Base-by-base conservation (phyloP, 2,113 vertebrate genomes). In the Prietella phreatophila region DNA sequence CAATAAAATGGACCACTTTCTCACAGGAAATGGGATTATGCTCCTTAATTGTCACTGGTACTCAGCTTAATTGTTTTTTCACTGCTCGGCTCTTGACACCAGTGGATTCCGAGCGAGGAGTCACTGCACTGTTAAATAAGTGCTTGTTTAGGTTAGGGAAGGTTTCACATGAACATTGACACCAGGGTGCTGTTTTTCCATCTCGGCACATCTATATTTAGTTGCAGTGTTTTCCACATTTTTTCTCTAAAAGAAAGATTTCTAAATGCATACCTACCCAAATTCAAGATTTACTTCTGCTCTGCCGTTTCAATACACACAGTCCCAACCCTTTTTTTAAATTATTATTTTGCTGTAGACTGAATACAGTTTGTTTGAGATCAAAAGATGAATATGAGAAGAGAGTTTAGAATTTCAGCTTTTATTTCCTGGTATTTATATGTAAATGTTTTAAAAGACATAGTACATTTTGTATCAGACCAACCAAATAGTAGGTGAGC, bases 21-120 rank as follows among this genome's bases (percentile, higher is more conserved):
- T 88, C 71, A 84, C 47, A 84, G 73, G 73, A 84, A 88, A 84
- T 88, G 73, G 13, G 82, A 88, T 84, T 84, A 88, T 5, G 25
- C 47, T 79, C 30, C 73, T 79, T 84, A 67, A 88, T 67, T 86
- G 85, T 84, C 67, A 76, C 80, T 75, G 55, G 80, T 83, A 56
- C 80, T 61, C 86, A 76, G 19, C n/a, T n/a, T 83, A 87, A 87
- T 87, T 58, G 39, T 55, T 87, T 87, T 87, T 83, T 60, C 65
- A 87, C 67, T 75, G 67, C 67, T 83, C 19, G 53, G 63, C 65
- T 87, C 80, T 87, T 87, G 80, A 83, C 67, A 83, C 67, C n/a
- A 47, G 63, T 25, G 76, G 25, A 75, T 83, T 61, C 78, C n/a
- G 67, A 73, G 65, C 36, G 13, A 33, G 22, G 79, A 73, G 17